A percentile compares a stretch with the other conserved stretches of the same genome.
Evolutionary conservation across 2,888 invertebrate species (phyloP).

Genomic region (Zygothrica quintamaculata): DNA sequence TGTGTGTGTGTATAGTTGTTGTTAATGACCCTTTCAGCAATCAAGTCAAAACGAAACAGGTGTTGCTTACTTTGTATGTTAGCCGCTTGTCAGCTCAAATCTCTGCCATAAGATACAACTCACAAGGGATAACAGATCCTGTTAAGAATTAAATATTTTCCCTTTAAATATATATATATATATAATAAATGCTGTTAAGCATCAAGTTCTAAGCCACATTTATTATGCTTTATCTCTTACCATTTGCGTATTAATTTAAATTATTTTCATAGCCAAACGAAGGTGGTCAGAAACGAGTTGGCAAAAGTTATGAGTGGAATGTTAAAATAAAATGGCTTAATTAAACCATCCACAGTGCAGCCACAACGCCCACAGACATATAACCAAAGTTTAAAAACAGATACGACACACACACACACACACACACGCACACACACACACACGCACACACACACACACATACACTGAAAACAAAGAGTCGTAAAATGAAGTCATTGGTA

Average conservation of each 20-base stretch:
- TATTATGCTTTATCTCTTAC: not conserved
- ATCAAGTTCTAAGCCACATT: no score
- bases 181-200: no score
- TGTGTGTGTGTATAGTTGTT: conserved; percentile 14
- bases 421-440: conserved; percentile 1
- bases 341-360: conserved; percentile 31
- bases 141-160: no score
- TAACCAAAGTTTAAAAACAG: not conserved
- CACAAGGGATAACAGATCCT: no score
- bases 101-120: no score
- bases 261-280: conserved; percentile 28
- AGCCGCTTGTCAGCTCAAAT: no score
- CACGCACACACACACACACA: conserved; percentile 4
- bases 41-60: conserved; percentile 20
- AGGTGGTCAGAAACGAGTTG: conserved; percentile 10
- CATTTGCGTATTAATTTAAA: conserved; percentile 24
- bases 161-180: no score
- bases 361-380: not conserved
- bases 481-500: conserved; percentile 14
- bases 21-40: conserved; percentile 58
- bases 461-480: conserved; percentile 21
- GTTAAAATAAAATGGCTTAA: conserved; percentile 52
- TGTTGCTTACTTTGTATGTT: conserved; percentile 2
- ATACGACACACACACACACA: conserved; percentile 8
- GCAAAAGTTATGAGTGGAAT: conserved; percentile 33